These are phyloP conservation scores for Sycophaga agraensis DNA, from an alignment of 1,140 invertebrate genomes.

Conservation along the genomic window DNA sequence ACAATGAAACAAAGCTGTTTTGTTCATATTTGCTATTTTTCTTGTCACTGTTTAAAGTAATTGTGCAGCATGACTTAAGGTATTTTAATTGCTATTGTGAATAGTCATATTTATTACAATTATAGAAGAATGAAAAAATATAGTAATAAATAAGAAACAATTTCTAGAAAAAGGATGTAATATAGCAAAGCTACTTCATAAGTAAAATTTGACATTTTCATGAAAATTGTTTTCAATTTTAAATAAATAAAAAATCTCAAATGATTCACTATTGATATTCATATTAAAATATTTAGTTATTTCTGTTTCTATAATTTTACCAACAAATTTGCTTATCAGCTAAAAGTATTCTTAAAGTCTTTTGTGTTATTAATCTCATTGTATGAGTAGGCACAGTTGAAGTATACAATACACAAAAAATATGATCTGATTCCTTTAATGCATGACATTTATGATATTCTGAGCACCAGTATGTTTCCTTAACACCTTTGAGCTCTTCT, in stretches of 20 bases:
- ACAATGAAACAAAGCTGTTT: slow-evolving; percentile 19
- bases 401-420: slow-evolving; percentile 70
- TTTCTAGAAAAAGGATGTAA: slow-evolving; percentile 18
- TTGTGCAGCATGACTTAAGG: slow-evolving; percentile 14
- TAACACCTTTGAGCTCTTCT: slow-evolving; percentile 42
- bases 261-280: too few species aligned
- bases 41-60: slow-evolving; percentile 8
- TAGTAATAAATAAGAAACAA: slow-evolving; percentile 8
- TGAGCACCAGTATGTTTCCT: slow-evolving; percentile 79
- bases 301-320: slow-evolving; percentile 41
- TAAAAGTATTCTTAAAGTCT: slow-evolving; percentile 57
- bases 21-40: slow-evolving; percentile 22
- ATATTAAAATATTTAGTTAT: slow-evolving; percentile 18
- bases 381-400: slow-evolving; percentile 68
- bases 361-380: slow-evolving; percentile 62
- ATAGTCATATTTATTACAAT: slow-evolving; percentile 23
- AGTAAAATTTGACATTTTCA: background rate
- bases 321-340: slow-evolving; percentile 60
- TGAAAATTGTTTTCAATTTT: slow-evolving; percentile 14
- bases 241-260: background rate
- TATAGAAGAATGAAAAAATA: slow-evolving; percentile 19
- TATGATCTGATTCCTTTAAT: slow-evolving; percentile 61
- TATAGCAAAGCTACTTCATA: background rate
- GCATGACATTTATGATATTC: slow-evolving; percentile 85
- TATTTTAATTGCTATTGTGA: slow-evolving; percentile 30